Evolutionary conservation across 2,888 invertebrate species (phyloP).

Genomic region (Agrotis exclamationis): DNA sequence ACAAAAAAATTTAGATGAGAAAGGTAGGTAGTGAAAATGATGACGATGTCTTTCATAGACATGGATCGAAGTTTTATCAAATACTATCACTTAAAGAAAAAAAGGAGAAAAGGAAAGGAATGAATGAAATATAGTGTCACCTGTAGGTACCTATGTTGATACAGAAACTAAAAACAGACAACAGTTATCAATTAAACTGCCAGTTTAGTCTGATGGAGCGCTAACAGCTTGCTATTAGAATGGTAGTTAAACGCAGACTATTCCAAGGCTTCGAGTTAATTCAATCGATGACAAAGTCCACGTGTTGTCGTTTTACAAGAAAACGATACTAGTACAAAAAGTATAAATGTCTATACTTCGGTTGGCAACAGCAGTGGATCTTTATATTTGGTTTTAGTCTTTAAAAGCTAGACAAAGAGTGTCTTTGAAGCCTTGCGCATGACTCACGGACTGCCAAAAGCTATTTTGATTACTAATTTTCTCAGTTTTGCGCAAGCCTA

Average conservation of each 20-base stretch:
- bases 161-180: not conserved
- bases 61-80: too few species aligned
- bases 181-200: conserved; percentile 7
- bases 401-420: not conserved
- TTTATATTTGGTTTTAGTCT: not conserved
- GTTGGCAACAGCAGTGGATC: not conserved
- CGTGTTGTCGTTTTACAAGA: conserved; percentile 24
- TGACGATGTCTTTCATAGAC: too few species aligned
- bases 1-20: too few species aligned
- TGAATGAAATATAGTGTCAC: too few species aligned
- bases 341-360: not conserved
- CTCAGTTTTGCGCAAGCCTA: not conserved
- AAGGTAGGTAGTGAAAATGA: too few species aligned
- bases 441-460: not conserved
- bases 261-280: conserved; percentile 37
- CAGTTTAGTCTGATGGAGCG: not conserved
- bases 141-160: not conserved
- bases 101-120: not conserved
- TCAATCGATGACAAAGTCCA: conserved; percentile 52
- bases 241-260: conserved; percentile 22
- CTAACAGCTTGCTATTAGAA: conserved; percentile 17
- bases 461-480: not conserved
- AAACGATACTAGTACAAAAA: conserved; percentile 19
- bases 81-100: too few species aligned
- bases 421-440: not conserved